A percentile compares a stretch with the other conserved stretches of the same genome.
Evolutionary conservation across 2,797 vertebrate species (phyloP).

Genomic region (Forpus xanthops): DNA sequence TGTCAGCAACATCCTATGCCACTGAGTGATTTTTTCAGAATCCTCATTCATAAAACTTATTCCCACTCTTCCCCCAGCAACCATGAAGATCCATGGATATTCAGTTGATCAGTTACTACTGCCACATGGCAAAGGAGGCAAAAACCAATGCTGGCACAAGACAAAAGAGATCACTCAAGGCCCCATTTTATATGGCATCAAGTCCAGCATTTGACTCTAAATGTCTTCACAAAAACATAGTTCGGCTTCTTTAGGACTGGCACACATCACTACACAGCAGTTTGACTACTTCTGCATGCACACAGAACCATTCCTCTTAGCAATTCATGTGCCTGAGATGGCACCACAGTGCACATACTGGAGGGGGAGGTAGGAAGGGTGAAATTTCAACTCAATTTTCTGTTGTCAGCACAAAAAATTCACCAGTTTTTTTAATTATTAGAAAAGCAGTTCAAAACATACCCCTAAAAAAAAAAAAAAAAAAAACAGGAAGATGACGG

Average conservation of each 20-base stretch:
- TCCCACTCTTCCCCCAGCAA: background rate
- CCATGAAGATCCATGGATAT: background rate
- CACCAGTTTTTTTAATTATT: background rate
- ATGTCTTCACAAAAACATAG: background rate
- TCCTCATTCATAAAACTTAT: background rate
- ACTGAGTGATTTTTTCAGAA: background rate
- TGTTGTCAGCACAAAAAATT: background rate
- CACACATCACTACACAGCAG: background rate
- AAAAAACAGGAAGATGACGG: background rate
- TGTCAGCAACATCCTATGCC: background rate
- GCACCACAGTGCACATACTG: fast-evolving
- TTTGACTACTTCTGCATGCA: background rate
- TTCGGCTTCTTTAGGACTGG: background rate
- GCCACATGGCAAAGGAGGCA: background rate
- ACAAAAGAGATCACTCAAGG: background rate
- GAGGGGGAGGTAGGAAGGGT: background rate
- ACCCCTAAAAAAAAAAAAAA: background rate
- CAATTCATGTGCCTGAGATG: background rate
- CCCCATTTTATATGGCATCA: background rate
- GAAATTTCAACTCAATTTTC: background rate
- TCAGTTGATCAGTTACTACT: background rate
- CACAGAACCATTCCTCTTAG: background rate
- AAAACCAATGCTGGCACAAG: background rate
- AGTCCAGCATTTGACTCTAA: background rate
- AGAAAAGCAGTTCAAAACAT: background rate